Evolutionary conservation across 2,113 vertebrate species (phyloP).

Genomic region (Cyanistes caeruleus): DNA sequence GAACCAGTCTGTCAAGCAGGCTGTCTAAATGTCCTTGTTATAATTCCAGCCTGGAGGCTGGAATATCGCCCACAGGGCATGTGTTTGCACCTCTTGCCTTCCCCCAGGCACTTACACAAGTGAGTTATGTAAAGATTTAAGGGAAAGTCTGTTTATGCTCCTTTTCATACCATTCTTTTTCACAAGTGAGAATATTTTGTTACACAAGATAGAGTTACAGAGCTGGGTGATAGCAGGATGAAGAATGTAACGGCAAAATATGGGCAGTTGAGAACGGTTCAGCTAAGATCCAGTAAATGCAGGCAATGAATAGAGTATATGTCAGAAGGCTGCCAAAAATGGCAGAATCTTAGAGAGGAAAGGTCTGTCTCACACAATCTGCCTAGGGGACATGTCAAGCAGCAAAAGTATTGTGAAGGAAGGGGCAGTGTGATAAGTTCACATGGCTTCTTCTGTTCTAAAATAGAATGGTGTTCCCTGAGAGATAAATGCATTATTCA

Average conservation of each 20-base stretch:
- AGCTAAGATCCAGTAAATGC: neutral
- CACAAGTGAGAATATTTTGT: neutral
- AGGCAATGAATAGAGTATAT: neutral
- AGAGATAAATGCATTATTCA: slow-evolving; percentile 46
- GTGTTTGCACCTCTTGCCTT: neutral
- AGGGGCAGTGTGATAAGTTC: slow-evolving; percentile 22
- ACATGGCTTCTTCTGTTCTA: neutral
- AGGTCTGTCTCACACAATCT: slow-evolving; percentile 11
- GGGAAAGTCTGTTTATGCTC: neutral
- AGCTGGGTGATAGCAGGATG: neutral
- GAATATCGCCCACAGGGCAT: neutral
- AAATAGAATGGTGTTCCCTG: slow-evolving; percentile 23
- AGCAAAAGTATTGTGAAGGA: slow-evolving; percentile 7
- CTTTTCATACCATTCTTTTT: neutral
- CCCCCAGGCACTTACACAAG: neutral
- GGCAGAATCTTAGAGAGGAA: neutral
- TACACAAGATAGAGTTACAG: neutral
- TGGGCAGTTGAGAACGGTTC: neutral
- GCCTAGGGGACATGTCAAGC: slow-evolving; percentile 25
- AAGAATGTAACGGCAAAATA: neutral
- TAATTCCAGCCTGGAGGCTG: slow-evolving; percentile 29
- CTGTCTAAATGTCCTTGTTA: slow-evolving; percentile 36
- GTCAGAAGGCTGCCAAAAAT: slow-evolving; percentile 37
- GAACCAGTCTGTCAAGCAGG: slow-evolving; percentile 23
- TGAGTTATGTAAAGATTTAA: slow-evolving; percentile 14